A percentile compares a stretch with the other conserved stretches of the same genome.
Evolutionary conservation across 2,888 invertebrate genomes (phyloP).

Genomic region (Zootermopsis nevadensis): DNA sequence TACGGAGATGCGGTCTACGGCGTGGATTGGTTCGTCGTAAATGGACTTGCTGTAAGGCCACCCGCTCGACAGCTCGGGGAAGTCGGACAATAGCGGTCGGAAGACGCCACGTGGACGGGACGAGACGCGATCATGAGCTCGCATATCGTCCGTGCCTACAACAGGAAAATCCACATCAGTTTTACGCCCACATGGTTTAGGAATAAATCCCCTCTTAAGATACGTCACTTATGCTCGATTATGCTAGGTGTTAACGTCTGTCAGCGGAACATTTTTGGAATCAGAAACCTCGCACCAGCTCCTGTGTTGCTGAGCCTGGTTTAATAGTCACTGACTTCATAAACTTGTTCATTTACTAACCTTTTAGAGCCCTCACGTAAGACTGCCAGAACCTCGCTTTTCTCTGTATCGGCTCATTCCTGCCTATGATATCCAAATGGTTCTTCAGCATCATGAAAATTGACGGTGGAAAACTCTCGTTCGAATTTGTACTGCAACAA

Average conservation of each 20-base stretch:
- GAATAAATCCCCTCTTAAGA: no score
- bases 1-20: constrained; percentile 85
- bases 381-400: constrained; percentile 96
- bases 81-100: constrained; percentile 75
- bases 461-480: background rate
- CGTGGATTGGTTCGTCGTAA: constrained; percentile 85
- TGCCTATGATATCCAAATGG: constrained; percentile 94
- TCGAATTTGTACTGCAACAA: background rate
- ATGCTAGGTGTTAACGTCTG: no score
- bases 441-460: constrained; percentile 78
- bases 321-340: no score
- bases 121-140: constrained; percentile 78
- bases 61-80: constrained; percentile 76
- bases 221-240: no score
- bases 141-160: constrained; percentile 90
- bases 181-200: no score
- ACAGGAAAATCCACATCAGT: constrained; percentile 14
- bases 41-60: constrained; percentile 88
- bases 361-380: constrained; percentile 91
- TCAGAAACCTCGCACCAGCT: no score
- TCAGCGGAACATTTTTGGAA: no score
- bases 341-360: constrained; percentile 67
- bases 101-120: constrained; percentile 74
- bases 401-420: constrained; percentile 91
- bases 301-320: no score